phyloP scores from a whole-genome alignment of 2,113 vertebrate genomes.

The Ceuthmochares aereus region DNA sequence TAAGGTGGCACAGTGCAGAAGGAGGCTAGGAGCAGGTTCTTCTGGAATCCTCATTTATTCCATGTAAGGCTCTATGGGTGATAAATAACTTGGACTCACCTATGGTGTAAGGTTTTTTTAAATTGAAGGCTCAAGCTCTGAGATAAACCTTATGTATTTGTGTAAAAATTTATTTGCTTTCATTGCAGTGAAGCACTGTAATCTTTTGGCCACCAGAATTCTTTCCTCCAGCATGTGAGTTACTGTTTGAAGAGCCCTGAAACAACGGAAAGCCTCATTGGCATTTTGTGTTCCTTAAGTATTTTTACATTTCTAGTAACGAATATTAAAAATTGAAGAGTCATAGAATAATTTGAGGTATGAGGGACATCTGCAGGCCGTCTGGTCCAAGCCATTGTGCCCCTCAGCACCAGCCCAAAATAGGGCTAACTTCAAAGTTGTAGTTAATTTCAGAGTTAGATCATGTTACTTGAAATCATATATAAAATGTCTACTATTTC shows the following conservation, averaged over 20 bases:
- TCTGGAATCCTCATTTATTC: neutral
- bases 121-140: neutral
- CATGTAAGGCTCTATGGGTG: neutral
- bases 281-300: neutral
- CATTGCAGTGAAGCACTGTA: neutral
- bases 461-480: neutral
- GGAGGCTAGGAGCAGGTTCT: neutral
- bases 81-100: neutral
- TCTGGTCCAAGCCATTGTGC: neutral
- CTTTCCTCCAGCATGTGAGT: neutral
- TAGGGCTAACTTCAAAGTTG: neutral
- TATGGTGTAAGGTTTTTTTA: neutral
- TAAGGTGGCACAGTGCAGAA: neutral
- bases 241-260: neutral
- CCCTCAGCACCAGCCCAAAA: neutral
- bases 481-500: neutral
- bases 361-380: neutral
- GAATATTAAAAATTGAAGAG: neutral
- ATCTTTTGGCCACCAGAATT: neutral
- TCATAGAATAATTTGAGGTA: neutral
- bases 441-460: neutral
- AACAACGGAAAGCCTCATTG: neutral
- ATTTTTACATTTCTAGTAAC: neutral
- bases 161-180: neutral
- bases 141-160: neutral